Evolutionary conservation across 1,140 invertebrate genomes (phyloP), one percentile per base, ranked within the genome.

Genomic region (Mercenaria mercenaria): DNA sequence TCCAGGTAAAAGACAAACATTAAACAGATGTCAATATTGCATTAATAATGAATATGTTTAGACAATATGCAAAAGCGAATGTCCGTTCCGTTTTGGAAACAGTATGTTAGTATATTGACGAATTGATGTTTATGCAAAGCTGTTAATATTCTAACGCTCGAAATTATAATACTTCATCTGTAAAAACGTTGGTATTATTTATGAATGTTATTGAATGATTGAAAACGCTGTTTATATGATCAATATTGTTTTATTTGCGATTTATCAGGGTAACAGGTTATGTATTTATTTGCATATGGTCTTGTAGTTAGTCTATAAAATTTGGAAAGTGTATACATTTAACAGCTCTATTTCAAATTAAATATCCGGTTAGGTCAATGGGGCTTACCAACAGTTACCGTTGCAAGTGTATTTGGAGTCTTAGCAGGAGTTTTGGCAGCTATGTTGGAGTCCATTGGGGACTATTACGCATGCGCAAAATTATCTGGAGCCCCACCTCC

Each of bases 401-500:
- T 82, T 3, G 91, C 93, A 13, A 90, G 85, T 1, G 93, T 95
- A 34, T 93, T 95, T 79, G 95, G 95, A 34, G 93, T 95, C 91
- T 26, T 95, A 13, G 92, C 94, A 23, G 94, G 92, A 15, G 92
- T 95, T 18, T 69, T 95, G 47, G 92, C 94, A 8, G 93, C 93
- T 20, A 95, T 95, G 79, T 89, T 95, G 1, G 95, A 95, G 77
- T 94, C 94, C n/a, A 90, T 95, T n/a, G 94, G 95, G 26, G 93
- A 95, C 83, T 95, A 95, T 84, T 94, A 94, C 91, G 94, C 95
- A 87, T 93, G 93, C 15, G 98, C 98, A 0, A 97, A 97, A 95
- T 97, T 98, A 97, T 97, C 98, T 85, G 92, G 92, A 29, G 98
- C 98, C 0, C 97, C 97, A 0, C 97, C 98, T 0, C 98, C 98